Evolutionary conservation across 1,140 invertebrate genomes (phyloP), one percentile per base, ranked within the genome.

Genomic region (Drosophila ironensis): DNA sequence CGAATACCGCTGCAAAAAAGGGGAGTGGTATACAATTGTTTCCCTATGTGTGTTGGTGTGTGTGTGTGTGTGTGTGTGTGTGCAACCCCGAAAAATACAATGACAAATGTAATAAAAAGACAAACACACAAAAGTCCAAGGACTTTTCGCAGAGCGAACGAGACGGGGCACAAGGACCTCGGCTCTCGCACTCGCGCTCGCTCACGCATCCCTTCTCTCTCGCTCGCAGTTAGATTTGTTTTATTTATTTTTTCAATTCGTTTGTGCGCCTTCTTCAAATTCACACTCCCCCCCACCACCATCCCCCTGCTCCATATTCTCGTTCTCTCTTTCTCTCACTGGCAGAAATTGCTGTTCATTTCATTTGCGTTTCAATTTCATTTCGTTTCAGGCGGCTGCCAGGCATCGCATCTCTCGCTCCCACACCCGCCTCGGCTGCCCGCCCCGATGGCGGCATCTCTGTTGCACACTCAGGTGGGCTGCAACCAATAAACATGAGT

Each of bases 401-500:
- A 33, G 14, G n/a, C 30, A 30, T 30, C 5, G 9, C 4, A 19
- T 30, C 53, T 56, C 63, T 76, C 60, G 54, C 64, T 57, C 48
- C 48, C 41, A 40, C 30, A 28, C 56, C 24, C 42, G 44, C 42
- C 48, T 17, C 1, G 27, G 7, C 46, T n/a, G n/a, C n/a, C n/a
- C n/a, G n/a, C n/a, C n/a, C n/a, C n/a, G n/a, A n/a, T 28, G 20
- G 44, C 27, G 45, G 40, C 56, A 22, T 40, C 59, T 48, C 20
- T 27, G 11, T 57, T 37, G 25, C 53, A 24, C 57, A 14, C 44
- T 41, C 73, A 88, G 84, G 84, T 88, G 84, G 78, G 84, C 76
- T 80, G 86, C 78, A 86, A 80, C 84, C 84, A 88, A 88, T 88
- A 88, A 88, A 88, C 84, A 84, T 80, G 77, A 78, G 78, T 75